These are phyloP conservation scores for Megaceryle alcyon DNA, from an alignment of 2,797 vertebrate genomes.

Conservation along the genomic window DNA sequence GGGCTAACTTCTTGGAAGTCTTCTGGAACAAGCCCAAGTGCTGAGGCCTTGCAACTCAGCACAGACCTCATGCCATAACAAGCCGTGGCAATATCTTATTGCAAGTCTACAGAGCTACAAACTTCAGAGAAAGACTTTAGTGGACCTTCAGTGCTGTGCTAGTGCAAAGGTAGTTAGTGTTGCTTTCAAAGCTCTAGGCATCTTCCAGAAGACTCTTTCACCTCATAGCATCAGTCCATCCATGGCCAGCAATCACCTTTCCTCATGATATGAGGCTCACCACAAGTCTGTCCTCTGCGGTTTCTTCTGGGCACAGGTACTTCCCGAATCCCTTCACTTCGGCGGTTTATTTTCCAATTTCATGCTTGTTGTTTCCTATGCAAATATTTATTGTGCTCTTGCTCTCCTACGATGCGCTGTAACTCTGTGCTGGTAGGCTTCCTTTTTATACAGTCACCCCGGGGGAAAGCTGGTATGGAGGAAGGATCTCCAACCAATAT, in stretches of 20 bases:
- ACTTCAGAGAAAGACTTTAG: background rate
- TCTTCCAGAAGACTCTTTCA: background rate
- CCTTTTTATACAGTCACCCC: background rate
- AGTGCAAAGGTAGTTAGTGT: background rate
- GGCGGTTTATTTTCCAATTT: background rate
- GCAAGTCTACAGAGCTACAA: background rate
- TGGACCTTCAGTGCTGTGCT: background rate
- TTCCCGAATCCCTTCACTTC: background rate
- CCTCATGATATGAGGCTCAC: accelerated
- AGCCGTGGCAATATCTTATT: no score
- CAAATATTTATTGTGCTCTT: background rate
- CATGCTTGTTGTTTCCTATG: background rate
- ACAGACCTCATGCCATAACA: background rate
- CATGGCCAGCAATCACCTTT: no score
- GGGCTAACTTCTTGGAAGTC: background rate
- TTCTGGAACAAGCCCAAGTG: background rate
- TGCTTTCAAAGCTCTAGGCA: background rate
- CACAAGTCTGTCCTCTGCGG: background rate
- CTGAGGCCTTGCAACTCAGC: background rate
- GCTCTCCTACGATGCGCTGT: background rate
- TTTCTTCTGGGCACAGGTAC: background rate
- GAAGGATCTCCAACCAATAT: background rate
- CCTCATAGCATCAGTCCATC: background rate
- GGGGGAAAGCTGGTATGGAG: background rate
- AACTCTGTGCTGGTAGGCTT: background rate